Evolutionary conservation across 2,888 invertebrate genomes (phyloP).

Genomic region (Mesodorylaimus sp.): DNA sequence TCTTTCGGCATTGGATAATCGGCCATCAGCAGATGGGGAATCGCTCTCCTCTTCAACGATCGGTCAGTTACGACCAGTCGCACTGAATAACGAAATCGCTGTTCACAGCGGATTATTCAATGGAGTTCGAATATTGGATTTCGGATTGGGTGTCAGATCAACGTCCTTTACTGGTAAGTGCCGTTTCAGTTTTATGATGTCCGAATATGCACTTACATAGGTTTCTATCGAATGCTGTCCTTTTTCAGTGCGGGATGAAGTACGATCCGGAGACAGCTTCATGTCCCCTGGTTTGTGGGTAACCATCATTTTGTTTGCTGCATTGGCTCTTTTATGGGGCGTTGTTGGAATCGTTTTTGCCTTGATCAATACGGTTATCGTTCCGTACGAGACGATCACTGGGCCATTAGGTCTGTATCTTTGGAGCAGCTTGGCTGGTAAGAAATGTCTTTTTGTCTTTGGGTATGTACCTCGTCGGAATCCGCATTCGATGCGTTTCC

Average conservation of each 20-base stretch:
- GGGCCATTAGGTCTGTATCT: constrained; percentile 51
- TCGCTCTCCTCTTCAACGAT: no score
- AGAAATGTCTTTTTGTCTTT: no score
- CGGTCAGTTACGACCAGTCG: no score
- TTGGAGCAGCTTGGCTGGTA: constrained; percentile 58
- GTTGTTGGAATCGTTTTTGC: constrained; percentile 51
- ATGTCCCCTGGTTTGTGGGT: constrained; percentile 56
- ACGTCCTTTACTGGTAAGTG: no score
- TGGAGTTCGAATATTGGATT: no score
- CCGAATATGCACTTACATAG: no score
- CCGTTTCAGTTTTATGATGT: no score
- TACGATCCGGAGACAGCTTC: constrained; percentile 43
- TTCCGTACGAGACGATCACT: constrained; percentile 48
- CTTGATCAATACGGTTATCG: constrained; percentile 57
- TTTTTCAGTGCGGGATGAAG: constrained; percentile 45
- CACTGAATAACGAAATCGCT: no score
- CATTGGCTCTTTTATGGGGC: constrained; percentile 49
- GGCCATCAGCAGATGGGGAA: not conserved
- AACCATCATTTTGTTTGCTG: constrained; percentile 49
- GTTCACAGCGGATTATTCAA: no score
- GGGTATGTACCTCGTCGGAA: no score
- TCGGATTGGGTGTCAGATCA: no score
- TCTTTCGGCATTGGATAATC: not conserved
- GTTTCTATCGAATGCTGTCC: not conserved
- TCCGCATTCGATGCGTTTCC: no score